These are phyloP conservation scores for Melanotaenia duboulayi DNA, from an alignment of 2,113 vertebrate species.

Conservation along the genomic window DNA sequence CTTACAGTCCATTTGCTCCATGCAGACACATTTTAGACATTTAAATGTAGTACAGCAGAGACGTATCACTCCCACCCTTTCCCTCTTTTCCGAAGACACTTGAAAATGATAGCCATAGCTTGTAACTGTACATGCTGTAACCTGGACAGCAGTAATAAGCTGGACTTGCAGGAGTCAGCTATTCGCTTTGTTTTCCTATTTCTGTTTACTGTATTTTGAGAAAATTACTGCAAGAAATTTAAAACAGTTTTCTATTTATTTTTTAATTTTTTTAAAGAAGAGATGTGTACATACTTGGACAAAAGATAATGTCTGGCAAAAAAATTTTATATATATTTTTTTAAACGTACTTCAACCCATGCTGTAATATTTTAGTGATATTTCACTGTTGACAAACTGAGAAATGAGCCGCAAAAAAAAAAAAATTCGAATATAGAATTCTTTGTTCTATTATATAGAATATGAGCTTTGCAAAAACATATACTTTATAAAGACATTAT, in stretches of 20 bases:
- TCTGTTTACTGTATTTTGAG: neutral
- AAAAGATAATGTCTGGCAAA: too few relatives aligned
- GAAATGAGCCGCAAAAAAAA: too few relatives aligned
- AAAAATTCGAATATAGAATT: too few relatives aligned
- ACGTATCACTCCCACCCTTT: neutral
- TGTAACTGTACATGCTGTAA: neutral
- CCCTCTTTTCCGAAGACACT: neutral
- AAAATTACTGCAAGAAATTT: neutral
- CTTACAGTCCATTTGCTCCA: slow-evolving; percentile 8
- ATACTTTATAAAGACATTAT: too few relatives aligned
- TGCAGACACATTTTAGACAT: slow-evolving; percentile 22
- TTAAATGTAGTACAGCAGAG: neutral
- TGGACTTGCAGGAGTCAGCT: slow-evolving; percentile 8
- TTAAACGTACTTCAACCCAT: too few relatives aligned
- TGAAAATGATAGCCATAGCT: neutral
- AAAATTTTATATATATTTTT: too few relatives aligned
- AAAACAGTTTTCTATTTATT: neutral
- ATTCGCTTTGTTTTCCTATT: neutral
- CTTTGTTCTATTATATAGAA: too few relatives aligned
- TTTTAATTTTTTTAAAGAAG: neutral
- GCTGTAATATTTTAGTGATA: too few relatives aligned
- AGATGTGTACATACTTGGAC: neutral
- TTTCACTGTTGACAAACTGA: too few relatives aligned
- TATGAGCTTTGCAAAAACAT: too few relatives aligned
- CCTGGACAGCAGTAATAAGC: neutral